Evolutionary conservation across 1,140 invertebrate genomes (phyloP), one percentile per base, ranked within the genome.

Genomic region (Lysiphlebus fabarum): DNA sequence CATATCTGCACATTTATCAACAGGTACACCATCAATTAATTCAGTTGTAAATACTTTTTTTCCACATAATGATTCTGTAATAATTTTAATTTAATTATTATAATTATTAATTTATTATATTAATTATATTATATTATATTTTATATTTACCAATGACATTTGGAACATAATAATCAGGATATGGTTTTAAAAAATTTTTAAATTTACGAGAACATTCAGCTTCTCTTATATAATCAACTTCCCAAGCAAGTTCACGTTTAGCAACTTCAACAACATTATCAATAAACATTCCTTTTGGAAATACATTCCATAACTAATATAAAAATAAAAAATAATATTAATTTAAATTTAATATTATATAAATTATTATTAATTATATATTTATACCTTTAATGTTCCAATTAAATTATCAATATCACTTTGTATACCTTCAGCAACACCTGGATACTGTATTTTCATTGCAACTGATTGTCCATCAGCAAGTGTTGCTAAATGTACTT

Each of bases 361-460:
- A 54, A 59, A 50, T 59, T 54, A 59, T 1, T 47, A 48, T 51
- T 42, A 48, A 43, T 62, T 40, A 45, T 12, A 14, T 26, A n/a
- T 5, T 53, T 73, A 72, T 51, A 89, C 86, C n/a, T n/a, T 98
- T 63, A 99, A 80, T 56, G 99, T 86, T 34, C 88, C 86, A 49
- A 97, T 87, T 53, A 99, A 85, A 80, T 99, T 99, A 70, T 98
- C 92, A 67, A 99, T 99, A 71, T 99, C 98, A 78, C 95, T 98
- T 74, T 98, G 89, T 66, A 99, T 99, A 63, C 96, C 92, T 69
- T 90, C 84, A 2, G 95, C 96, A 0, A 99, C 96, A 17, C 98
- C 98, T 14, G 98, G 97, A 82, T 99, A 99, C 75, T 99, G 96
- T 56, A 99, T 93, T 85, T 99, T 99, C 58, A 98, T 86, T 8